Conservation (phyloP, 2,797 vertebrate genomes). For the Austrolebias charrua region DNA sequence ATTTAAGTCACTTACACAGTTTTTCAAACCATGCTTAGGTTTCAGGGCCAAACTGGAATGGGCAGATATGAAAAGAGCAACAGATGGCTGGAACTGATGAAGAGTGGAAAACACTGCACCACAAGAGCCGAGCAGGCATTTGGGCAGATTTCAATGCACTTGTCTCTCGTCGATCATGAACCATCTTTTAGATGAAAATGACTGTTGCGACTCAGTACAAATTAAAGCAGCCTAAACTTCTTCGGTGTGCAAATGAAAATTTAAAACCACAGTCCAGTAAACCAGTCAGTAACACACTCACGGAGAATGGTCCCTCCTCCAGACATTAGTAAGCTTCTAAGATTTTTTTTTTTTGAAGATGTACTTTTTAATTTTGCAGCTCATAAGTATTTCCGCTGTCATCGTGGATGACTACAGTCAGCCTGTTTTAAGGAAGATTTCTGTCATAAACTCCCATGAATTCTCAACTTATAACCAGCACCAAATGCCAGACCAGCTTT, state of each 20-base stretch:
- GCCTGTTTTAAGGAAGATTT: not conserved
- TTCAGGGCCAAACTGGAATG: slow-evolving; percentile 68
- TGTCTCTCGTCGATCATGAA: slow-evolving; percentile 60
- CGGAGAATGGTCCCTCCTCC: not conserved
- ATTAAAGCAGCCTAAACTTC: slow-evolving; percentile 4
- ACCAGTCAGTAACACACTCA: too few species aligned
- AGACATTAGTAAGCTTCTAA: not conserved
- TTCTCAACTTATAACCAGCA: not conserved
- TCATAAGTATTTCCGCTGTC: not conserved
- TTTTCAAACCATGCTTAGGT: slow-evolving; percentile 58
- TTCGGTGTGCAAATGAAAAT: too few species aligned
- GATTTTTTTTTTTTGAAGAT: not conserved
- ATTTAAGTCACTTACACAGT: slow-evolving; percentile 57
- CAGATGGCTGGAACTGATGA: slow-evolving; percentile 78
- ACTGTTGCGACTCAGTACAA: slow-evolving; percentile 5
- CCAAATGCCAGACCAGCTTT: not conserved
- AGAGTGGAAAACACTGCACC: slow-evolving; percentile 71
- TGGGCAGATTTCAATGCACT: slow-evolving; percentile 62
- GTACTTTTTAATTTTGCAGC: not conserved
- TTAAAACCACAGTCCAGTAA: too few species aligned
- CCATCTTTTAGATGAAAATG: slow-evolving; percentile 31
- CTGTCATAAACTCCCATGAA: not conserved
- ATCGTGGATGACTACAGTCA: not conserved
- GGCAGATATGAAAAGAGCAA: slow-evolving; percentile 78
- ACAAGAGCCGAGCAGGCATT: slow-evolving; percentile 66